These are phyloP conservation scores for Trypoxylus dichotomus DNA, from an alignment of 1,140 invertebrate species.

Conservation along the genomic window DNA sequence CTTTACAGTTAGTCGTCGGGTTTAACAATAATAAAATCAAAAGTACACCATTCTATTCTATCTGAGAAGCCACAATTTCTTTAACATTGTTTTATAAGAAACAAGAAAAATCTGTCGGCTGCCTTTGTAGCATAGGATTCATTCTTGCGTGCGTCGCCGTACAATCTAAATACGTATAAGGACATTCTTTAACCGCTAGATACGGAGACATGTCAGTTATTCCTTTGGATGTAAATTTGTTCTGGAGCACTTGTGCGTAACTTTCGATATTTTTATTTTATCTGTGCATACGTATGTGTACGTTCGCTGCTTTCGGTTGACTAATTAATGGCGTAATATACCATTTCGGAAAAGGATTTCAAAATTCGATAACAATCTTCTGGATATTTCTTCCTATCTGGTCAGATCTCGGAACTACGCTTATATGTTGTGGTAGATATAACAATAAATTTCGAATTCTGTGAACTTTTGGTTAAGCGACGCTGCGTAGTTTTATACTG, in stretches of 20 bases:
- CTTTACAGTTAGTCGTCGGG: slow-evolving; percentile 19
- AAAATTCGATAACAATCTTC: slow-evolving; percentile 30
- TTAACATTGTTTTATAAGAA: slow-evolving; percentile 49
- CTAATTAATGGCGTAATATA: slow-evolving; percentile 28
- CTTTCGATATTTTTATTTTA: slow-evolving; percentile 39
- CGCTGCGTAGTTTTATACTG: not conserved
- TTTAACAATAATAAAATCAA: slow-evolving; percentile 30
- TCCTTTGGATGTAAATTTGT: slow-evolving; percentile 53
- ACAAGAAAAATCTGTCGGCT: slow-evolving; percentile 49
- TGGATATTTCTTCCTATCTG: slow-evolving; percentile 12
- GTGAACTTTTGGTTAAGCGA: not conserved
- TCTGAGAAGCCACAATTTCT: slow-evolving; percentile 39
- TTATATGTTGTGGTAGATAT: no score
- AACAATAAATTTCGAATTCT: not conserved
- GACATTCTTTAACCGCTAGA: slow-evolving; percentile 51
- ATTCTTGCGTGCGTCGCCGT: slow-evolving; percentile 47
- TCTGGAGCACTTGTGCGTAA: slow-evolving; percentile 42
- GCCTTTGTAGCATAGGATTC: slow-evolving; percentile 48
- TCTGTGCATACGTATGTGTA: not conserved
- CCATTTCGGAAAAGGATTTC: slow-evolving; percentile 8
- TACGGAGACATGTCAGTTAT: slow-evolving; percentile 50
- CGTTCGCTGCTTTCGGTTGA: slow-evolving; percentile 27
- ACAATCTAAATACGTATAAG: slow-evolving; percentile 52
- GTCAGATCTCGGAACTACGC: not conserved
- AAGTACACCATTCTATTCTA: slow-evolving; percentile 29